Percentiles rank a stretch among this genome's conserved stretches.
These are phyloP conservation scores for Caenorhabditis auriculariae DNA, from an alignment of 2,888 invertebrate species.

Conservation along the genomic window DNA sequence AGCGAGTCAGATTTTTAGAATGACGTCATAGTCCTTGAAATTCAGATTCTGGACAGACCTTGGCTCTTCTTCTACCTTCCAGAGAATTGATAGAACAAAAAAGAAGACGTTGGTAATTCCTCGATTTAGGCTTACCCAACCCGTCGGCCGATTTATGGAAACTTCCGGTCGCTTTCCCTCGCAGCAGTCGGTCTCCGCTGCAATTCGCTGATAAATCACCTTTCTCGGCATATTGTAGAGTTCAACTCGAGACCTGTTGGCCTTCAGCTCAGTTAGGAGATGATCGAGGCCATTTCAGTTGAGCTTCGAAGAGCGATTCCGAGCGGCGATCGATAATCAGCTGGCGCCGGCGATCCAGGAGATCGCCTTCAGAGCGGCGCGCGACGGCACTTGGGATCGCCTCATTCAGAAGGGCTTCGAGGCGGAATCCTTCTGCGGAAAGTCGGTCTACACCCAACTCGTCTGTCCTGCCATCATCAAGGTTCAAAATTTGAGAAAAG, in stretches of 20 bases:
- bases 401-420: slow-evolving; percentile 39
- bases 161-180: slow-evolving; percentile 32
- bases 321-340: slow-evolving; percentile 24
- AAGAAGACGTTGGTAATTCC: no score
- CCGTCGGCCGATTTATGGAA: slow-evolving; percentile 39
- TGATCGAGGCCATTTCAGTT: slow-evolving; percentile 13
- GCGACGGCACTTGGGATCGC: slow-evolving; percentile 36
- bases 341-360: slow-evolving; percentile 26
- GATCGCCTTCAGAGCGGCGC: slow-evolving; percentile 14
- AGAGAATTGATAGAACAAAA: no score
- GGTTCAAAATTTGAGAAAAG: slow-evolving; percentile 5
- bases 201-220: slow-evolving; percentile 19
- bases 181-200: slow-evolving; percentile 38
- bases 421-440: slow-evolving; percentile 38
- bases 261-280: not conserved
- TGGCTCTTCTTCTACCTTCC: no score
- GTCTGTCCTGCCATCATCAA: slow-evolving; percentile 41
- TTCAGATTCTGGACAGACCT: no score
- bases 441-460: slow-evolving; percentile 30
- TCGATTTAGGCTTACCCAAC: slow-evolving; percentile 31
- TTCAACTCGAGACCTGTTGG: slow-evolving; percentile 30
- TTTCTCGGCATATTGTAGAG: slow-evolving; percentile 34
- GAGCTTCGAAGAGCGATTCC: slow-evolving; percentile 19
- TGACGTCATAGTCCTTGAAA: no score
- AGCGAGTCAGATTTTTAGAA: no score